These are phyloP conservation scores for Drosophila barbarae DNA, from an alignment of 2,888 invertebrate species.

Conservation along the genomic window DNA sequence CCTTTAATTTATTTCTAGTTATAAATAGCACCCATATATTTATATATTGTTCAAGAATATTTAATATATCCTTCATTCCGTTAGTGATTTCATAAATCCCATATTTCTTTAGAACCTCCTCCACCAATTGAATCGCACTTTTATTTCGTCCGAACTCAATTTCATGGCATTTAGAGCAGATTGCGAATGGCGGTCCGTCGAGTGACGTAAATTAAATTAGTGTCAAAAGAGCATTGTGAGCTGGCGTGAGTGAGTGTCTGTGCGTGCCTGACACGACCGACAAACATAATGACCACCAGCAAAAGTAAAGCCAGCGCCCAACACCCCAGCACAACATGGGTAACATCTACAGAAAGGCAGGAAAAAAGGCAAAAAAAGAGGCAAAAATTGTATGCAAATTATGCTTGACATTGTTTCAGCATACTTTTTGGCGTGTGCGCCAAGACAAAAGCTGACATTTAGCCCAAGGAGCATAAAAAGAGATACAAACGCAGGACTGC, in stretches of 20 bases:
- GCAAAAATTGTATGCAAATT: slow-evolving; percentile 71
- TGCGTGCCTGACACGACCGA: slow-evolving; percentile 64
- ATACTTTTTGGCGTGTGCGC: slow-evolving; percentile 70
- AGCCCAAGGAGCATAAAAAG: slow-evolving; percentile 65
- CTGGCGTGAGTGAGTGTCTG: slow-evolving; percentile 53
- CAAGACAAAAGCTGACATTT: slow-evolving; percentile 75
- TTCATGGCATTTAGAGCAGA: slow-evolving; percentile 54
- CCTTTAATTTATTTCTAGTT: not conserved
- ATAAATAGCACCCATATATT: too few species aligned
- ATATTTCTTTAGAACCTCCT: slow-evolving; percentile 1
- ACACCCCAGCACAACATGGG: slow-evolving; percentile 23
- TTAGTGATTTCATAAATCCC: slow-evolving; percentile 3
- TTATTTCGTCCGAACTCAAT: slow-evolving; percentile 44
- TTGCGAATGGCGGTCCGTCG: slow-evolving; percentile 35
- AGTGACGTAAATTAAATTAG: slow-evolving; percentile 69
- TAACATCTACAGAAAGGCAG: slow-evolving; percentile 21
- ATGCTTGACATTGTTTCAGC: slow-evolving; percentile 73
- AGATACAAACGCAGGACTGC: slow-evolving; percentile 39
- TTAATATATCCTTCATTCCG: too few species aligned
- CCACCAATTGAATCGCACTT: slow-evolving; percentile 33
- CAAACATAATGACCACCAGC: slow-evolving; percentile 70
- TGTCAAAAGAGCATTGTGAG: slow-evolving; percentile 66
- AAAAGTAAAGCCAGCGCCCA: slow-evolving; percentile 35
- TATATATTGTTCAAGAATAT: too few species aligned
- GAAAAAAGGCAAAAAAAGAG: slow-evolving; percentile 22